Conservation (phyloP, 2,888 invertebrate genomes). For the Callyntrura guangdongensis region DNA sequence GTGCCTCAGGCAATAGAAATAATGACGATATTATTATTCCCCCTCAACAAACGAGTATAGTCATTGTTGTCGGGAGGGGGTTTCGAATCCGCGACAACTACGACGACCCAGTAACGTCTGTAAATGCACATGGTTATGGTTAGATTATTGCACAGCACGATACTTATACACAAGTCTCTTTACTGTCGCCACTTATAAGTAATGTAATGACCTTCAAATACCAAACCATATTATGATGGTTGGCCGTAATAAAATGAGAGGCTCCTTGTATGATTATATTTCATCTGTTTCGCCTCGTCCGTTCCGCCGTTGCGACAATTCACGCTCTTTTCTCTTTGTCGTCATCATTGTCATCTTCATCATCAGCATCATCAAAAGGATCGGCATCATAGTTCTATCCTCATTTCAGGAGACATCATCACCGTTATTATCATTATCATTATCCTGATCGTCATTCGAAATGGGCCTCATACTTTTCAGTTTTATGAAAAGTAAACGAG, state of each 20-base stretch:
- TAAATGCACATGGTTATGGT: neutral
- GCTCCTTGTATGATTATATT: conserved; percentile 27
- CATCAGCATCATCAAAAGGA: conserved; percentile 26
- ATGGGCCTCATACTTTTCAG: conserved; percentile 56
- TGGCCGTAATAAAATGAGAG: conserved; percentile 11
- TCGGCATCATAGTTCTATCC: conserved; percentile 65
- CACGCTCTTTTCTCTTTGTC: conserved; percentile 42
- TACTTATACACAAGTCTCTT: neutral
- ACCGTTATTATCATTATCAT: conserved; percentile 78
- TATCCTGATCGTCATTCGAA: conserved; percentile 73
- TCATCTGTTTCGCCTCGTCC: conserved; percentile 30
- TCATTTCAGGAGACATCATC: conserved; percentile 75
- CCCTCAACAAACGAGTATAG: neutral
- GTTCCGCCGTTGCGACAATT: conserved; percentile 3
- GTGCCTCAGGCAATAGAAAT: conserved; percentile 4
- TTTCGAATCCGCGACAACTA: neutral
- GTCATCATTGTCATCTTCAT: conserved; percentile 38
- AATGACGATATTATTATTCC: neutral
- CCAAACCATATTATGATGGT: conserved; percentile 52
- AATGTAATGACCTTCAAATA: conserved; percentile 64
- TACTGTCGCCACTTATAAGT: conserved; percentile 29
- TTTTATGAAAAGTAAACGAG: conserved; percentile 36
- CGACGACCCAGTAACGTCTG: too few relatives aligned
- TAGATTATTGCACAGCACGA: neutral
- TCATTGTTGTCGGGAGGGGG: neutral